Evolutionary conservation across 2,888 invertebrate species (phyloP), one percentile per base, ranked within the genome.

Genomic region (Eristalis tenax): DNA sequence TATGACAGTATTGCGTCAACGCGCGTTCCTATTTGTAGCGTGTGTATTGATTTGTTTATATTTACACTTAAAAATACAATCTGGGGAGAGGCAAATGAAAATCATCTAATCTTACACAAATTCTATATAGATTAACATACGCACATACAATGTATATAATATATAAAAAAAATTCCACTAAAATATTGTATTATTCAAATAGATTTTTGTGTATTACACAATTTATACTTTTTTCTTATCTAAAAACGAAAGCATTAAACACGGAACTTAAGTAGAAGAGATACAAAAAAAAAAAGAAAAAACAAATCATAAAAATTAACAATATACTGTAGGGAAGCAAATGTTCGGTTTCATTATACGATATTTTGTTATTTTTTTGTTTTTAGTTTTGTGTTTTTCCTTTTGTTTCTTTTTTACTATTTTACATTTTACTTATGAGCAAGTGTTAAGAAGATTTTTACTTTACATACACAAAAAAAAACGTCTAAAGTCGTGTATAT

Each of bases 151-250:
- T 32, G 43, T 69, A 78, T 35, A 35, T 76, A 56, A 65, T 38
- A 63, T 50, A 50, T 50, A 78, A 65, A 76, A 82, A 83, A 79
- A 86, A 83, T 86, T 83, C 79, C 75, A 79, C 83, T 83, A 87
- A 83, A 69, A 50, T 75, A 78, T 77, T 79, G 23, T 66, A 50
- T 50, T n/a, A 81, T 68, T 75, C 59, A 71, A 66, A 73, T 74
- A 68, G 38, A 40, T 59, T 35, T 70, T 74, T 82, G 82, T 82
- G 81, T 86, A 82, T 74, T 79, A 75, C 74, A 83, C 78, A 50
- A 75, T 63, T 75, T 79, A 50, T 38, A 38, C 69, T 28, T 40
- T 77, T 26, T 81, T 50, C 5, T 74, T 69, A 77, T 68, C 43
- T 75, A 85, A 71, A 59, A 57, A 63, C 50, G 18, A 50, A 50